Evolutionary conservation across 2,113 vertebrate genomes (phyloP).

Genomic region (Cyanistes caeruleus): DNA sequence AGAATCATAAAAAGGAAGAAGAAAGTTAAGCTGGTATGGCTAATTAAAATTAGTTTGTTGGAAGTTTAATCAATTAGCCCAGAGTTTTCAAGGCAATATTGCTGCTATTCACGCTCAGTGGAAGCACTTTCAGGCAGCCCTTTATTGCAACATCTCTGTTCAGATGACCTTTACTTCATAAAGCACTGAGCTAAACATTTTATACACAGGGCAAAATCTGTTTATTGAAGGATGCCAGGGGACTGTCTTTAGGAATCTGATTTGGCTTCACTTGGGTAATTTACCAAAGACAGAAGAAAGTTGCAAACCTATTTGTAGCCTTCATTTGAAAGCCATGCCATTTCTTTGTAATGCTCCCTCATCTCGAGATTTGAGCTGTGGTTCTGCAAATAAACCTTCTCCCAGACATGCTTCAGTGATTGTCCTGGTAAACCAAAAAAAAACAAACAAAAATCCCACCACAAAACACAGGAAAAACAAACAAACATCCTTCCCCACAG

Average conservation of each 20-base stretch:
- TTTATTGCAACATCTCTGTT: constrained; percentile 42
- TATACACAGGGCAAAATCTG: constrained; percentile 43
- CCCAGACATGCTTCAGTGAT: constrained; percentile 13
- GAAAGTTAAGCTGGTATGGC: constrained; percentile 35
- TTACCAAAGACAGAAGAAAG: constrained; percentile 61
- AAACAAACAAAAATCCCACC: neutral
- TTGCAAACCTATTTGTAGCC: constrained; percentile 41
- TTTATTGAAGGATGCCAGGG: constrained; percentile 60
- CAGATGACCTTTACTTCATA: constrained; percentile 67
- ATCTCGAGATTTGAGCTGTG: neutral
- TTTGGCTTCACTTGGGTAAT: constrained; percentile 56
- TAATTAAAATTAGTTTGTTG: constrained; percentile 62
- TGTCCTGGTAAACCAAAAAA: constrained; percentile 13
- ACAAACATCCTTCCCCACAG: constrained; percentile 43
- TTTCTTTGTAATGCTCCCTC: constrained; percentile 39
- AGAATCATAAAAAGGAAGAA: constrained; percentile 23
- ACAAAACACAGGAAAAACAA: constrained; percentile 29
- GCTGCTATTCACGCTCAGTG: constrained; percentile 29
- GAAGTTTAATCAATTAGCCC: constrained; percentile 54
- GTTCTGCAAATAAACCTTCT: constrained; percentile 47
- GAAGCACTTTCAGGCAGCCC: constrained; percentile 45
- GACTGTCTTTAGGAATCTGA: constrained; percentile 48
- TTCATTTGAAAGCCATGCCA: constrained; percentile 48
- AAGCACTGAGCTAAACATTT: constrained; percentile 53
- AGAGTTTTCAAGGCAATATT: constrained; percentile 56